A percentile compares a stretch with the other conserved stretches of the same genome.
Evolutionary conservation across 2,797 vertebrate genomes (phyloP).

Genomic region (Malurus splendens): DNA sequence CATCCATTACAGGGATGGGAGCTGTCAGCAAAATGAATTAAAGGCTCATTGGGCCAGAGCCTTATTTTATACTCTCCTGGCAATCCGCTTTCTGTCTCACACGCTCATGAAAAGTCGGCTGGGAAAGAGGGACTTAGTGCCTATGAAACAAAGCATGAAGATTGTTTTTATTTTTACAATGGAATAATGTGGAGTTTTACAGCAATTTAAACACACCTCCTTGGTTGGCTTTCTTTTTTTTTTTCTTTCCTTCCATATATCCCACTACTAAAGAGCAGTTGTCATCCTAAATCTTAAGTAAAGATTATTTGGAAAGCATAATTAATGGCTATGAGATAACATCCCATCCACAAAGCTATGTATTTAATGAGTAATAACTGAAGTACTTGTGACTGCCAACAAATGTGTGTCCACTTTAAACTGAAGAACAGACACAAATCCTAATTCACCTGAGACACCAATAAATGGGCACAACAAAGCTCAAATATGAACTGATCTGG

Average conservation of each 20-base stretch:
- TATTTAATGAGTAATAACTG: background rate
- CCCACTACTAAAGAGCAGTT: background rate
- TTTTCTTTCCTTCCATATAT: background rate
- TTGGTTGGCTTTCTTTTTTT: background rate
- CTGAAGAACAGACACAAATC: background rate
- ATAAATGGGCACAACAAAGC: background rate
- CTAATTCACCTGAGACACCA: background rate
- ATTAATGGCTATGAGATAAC: background rate
- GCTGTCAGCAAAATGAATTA: conserved; percentile 75
- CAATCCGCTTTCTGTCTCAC: conserved; percentile 41
- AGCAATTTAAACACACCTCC: background rate
- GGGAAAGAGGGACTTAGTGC: background rate
- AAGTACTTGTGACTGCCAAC: background rate
- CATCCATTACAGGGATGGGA: conserved; percentile 65
- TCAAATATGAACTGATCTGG: background rate
- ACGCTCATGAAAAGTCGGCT: background rate
- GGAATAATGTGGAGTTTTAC: background rate
- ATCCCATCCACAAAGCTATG: background rate
- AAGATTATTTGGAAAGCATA: conserved; percentile 1
- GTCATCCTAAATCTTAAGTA: background rate
- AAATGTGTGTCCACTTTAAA: background rate
- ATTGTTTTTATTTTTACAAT: background rate
- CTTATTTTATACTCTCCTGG: conserved; percentile 39
- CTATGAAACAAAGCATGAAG: background rate
- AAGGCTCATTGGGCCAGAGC: conserved; percentile 64